Evolutionary conservation across 53 echinoderm and acorn worm species (phyloP).

Genomic region (Stichopus horrens): DNA sequence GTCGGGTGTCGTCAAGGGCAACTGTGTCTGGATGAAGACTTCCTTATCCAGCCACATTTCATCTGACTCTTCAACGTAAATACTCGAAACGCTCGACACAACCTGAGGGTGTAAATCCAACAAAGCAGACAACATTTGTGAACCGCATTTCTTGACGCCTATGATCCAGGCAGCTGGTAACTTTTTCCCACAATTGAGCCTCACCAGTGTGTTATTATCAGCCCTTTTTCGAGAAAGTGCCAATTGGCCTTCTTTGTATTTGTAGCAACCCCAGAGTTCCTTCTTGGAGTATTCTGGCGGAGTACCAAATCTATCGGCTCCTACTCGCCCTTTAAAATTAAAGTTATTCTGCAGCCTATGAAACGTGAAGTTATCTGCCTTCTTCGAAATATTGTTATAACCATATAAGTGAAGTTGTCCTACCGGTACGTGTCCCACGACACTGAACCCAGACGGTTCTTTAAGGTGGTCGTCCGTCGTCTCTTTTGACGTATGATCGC

Average conservation of each 20-base stretch:
- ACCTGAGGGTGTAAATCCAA: conserved; percentile 32
- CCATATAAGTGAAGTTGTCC: too few relatives aligned
- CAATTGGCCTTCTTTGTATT: conserved; percentile 30
- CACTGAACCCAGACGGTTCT: too few relatives aligned
- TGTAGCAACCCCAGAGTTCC: conserved; percentile 27
- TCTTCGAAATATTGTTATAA: too few relatives aligned
- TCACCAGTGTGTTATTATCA: not conserved
- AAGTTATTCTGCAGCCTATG: too few relatives aligned
- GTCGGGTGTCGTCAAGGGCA: conserved; percentile 25
- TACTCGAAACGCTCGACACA: conserved; percentile 20
- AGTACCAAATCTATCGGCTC: not conserved
- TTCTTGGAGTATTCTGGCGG: not conserved
- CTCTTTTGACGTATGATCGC: too few relatives aligned
- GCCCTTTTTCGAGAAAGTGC: conserved; percentile 11
- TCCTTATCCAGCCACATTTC: not conserved
- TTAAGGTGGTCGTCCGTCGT: too few relatives aligned
- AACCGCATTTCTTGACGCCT: conserved; percentile 48
- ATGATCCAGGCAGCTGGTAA: conserved; percentile 32
- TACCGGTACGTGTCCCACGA: too few relatives aligned
- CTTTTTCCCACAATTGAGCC: not conserved
- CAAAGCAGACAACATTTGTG: conserved; percentile 25
- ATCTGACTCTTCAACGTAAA: conserved; percentile 9
- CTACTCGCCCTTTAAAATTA: too few relatives aligned
- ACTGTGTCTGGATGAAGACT: not conserved
- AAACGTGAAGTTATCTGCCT: too few relatives aligned